Conservation (phyloP, 2,113 vertebrate genomes). For the Chionomys nivalis region DNA sequence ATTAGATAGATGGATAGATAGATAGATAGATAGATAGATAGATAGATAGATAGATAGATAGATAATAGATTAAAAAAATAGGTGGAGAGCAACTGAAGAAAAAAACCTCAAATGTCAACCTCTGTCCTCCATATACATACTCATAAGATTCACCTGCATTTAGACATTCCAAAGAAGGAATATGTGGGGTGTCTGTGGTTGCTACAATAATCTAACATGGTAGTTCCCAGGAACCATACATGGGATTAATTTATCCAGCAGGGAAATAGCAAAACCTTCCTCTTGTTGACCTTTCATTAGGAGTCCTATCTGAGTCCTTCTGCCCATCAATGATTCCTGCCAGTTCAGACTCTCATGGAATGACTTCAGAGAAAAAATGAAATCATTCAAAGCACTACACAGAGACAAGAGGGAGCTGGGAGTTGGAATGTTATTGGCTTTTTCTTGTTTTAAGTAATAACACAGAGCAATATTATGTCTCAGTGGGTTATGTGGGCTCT, state of each 20-base stretch:
- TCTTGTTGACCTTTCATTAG: neutral
- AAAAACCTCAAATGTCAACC: neutral
- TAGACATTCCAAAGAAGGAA: neutral
- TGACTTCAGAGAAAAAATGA: constrained; percentile 51
- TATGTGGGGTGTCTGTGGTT: neutral
- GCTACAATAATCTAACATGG: constrained; percentile 7
- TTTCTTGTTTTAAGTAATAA: constrained; percentile 48
- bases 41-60: neutral
- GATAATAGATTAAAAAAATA: neutral
- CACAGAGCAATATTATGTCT: neutral
- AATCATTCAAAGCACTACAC: neutral
- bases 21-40: too few relatives aligned
- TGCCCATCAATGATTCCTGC: neutral
- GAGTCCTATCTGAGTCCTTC: neutral
- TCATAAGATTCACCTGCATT: neutral
- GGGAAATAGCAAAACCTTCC: constrained; percentile 5
- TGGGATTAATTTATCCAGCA: neutral
- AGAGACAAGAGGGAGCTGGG: neutral
- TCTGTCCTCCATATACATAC: neutral
- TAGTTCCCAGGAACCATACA: neutral
- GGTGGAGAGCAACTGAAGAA: neutral
- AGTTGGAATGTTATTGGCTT: constrained; percentile 49
- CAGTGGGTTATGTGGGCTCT: neutral
- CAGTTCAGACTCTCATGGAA: neutral
- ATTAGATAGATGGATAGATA: neutral